phyloP scores from a whole-genome alignment of 2,797 vertebrate genomes.

The Austrolebias charrua region DNA sequence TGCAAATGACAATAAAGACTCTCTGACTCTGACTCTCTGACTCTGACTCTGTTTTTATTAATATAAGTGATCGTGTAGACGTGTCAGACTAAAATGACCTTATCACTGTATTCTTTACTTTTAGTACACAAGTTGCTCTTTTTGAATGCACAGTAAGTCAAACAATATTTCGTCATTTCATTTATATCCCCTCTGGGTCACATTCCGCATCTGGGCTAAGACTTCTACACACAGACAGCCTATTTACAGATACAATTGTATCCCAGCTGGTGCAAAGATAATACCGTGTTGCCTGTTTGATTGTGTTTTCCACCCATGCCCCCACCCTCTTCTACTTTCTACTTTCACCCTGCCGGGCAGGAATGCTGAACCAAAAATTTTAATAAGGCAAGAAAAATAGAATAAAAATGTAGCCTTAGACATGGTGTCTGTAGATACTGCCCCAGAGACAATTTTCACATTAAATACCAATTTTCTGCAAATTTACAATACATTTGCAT shows the following conservation, averaged over 20 bases:
- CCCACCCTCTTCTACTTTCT: constrained; percentile 17
- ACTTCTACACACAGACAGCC: constrained; percentile 46
- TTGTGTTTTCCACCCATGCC: constrained; percentile 44
- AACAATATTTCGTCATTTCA: constrained; percentile 57
- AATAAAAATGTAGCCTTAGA: constrained; percentile 5
- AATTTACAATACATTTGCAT: constrained; percentile 51
- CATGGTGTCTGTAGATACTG: constrained; percentile 25
- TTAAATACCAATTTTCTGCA: constrained; percentile 55
- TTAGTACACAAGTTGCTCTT: constrained; percentile 37
- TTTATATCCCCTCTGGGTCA: constrained; percentile 63
- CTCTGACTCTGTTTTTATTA: too few species aligned
- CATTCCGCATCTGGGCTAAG: constrained; percentile 44
- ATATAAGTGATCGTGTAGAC: constrained; percentile 20
- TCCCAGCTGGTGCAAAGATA: constrained; percentile 46
- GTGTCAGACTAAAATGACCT: constrained; percentile 23
- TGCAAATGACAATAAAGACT: too few species aligned
- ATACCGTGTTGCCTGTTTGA: constrained; percentile 53
- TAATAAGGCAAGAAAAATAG: constrained; percentile 62
- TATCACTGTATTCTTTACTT: constrained; percentile 29
- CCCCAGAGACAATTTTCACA: constrained; percentile 40
- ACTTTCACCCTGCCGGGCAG: constrained; percentile 25
- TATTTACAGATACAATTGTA: constrained; percentile 65
- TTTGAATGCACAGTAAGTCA: constrained; percentile 28
- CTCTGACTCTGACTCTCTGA: too few species aligned
- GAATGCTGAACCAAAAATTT: constrained; percentile 43